Evolutionary conservation across 2,888 invertebrate genomes (phyloP).

Genomic region (Drosophila subquinaria): DNA sequence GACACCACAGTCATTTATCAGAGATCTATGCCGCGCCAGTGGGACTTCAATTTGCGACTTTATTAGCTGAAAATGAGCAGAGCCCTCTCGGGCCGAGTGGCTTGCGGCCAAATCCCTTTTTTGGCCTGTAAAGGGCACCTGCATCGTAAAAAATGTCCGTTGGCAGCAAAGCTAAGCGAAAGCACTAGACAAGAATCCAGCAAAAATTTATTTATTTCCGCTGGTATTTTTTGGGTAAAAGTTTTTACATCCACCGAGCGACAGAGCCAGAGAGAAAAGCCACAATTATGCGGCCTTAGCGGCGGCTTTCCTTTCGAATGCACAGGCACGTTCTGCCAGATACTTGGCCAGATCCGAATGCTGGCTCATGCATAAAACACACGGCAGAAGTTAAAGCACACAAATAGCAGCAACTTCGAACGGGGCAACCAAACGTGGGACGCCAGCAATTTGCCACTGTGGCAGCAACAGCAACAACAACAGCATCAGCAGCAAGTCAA

Average conservation of each 20-base stretch:
- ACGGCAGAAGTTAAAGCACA: conserved; percentile 7
- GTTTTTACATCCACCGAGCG: conserved; percentile 38
- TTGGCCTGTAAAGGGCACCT: conserved; percentile 26
- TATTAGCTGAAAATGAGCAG: conserved; percentile 67
- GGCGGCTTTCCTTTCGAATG: conserved; percentile 71
- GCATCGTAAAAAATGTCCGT: conserved; percentile 56
- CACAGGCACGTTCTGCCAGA: conserved; percentile 56
- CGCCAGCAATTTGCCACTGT: conserved; percentile 9
- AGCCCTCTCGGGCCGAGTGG: conserved; percentile 7
- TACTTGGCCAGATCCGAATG: conserved; percentile 21
- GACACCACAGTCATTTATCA: conserved; percentile 40
- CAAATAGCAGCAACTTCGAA: conserved; percentile 18
- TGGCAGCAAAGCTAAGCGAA: conserved; percentile 55
- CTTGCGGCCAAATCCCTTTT: conserved; percentile 53
- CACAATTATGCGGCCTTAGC: conserved; percentile 66
- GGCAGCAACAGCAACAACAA: neutral
- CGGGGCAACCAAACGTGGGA: conserved; percentile 21
- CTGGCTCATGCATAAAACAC: conserved; percentile 59
- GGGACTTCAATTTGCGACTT: conserved; percentile 68
- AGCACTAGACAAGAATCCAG: conserved; percentile 61
- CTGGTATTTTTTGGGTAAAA: conserved; percentile 51
- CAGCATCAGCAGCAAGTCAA: conserved; percentile 42
- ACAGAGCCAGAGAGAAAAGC: conserved; percentile 41
- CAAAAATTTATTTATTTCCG: conserved; percentile 51
- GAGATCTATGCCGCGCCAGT: conserved; percentile 33